Evolutionary conservation across 2,888 invertebrate genomes (phyloP).

Genomic region (Acronicta aceris): DNA sequence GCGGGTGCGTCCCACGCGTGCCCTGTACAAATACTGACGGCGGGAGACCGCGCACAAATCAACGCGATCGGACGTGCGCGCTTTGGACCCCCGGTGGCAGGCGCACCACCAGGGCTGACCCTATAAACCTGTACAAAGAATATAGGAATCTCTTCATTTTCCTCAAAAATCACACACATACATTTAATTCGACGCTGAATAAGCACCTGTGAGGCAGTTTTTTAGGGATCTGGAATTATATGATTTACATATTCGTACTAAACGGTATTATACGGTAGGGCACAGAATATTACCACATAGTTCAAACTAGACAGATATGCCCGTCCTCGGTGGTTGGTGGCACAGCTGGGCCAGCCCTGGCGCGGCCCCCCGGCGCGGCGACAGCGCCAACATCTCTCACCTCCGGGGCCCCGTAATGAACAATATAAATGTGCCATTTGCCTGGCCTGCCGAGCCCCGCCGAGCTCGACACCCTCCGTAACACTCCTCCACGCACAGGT

Average conservation of each 20-base stretch:
- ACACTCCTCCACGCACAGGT: conserved; percentile 40
- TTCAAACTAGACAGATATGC: conserved; percentile 14
- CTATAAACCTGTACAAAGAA: background rate
- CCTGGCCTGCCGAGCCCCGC: conserved; percentile 47
- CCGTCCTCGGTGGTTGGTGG: background rate
- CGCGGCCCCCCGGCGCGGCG: conserved; percentile 75
- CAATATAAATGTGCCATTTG: conserved; percentile 86
- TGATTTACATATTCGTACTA: too few species aligned
- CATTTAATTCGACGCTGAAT: too few species aligned
- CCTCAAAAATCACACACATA: background rate
- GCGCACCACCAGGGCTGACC: conserved; percentile 69
- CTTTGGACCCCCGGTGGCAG: conserved; percentile 75
- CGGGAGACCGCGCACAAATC: conserved; percentile 87
- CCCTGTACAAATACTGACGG: conserved; percentile 83
- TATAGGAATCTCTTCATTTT: background rate
- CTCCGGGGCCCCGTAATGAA: conserved; percentile 83
- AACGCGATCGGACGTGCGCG: conserved; percentile 77
- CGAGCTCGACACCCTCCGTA: conserved; percentile 44
- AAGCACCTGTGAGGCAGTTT: too few species aligned
- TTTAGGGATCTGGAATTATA: too few species aligned
- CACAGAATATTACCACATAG: too few species aligned
- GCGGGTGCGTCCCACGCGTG: conserved; percentile 71
- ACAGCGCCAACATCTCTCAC: conserved; percentile 87
- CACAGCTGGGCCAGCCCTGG: conserved; percentile 67
- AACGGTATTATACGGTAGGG: too few species aligned